These are phyloP conservation scores for Euura lappo DNA, from an alignment of 1,140 invertebrate genomes.

Conservation along the genomic window DNA sequence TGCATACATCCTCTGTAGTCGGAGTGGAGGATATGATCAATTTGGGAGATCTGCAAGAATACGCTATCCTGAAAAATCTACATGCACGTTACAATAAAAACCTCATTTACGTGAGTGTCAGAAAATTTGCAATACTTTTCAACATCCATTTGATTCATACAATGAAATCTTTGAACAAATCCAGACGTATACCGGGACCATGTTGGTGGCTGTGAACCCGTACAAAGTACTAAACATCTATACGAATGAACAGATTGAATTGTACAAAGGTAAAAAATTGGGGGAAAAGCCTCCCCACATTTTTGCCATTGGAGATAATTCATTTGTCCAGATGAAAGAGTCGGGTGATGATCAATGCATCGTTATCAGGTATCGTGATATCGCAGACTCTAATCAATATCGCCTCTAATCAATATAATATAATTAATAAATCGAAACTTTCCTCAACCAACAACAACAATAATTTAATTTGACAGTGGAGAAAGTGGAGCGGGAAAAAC, in stretches of 20 bases:
- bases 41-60: constrained; percentile 90
- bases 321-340: constrained; percentile 80
- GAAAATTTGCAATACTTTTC: not conserved
- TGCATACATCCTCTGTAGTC: constrained; percentile 84
- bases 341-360: constrained; percentile 86
- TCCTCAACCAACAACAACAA: too few species aligned
- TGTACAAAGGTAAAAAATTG: constrained; percentile 82
- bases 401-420: not conserved
- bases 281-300: constrained; percentile 91
- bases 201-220: constrained; percentile 93
- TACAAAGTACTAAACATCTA: constrained; percentile 94
- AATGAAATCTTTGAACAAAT: constrained; percentile 10
- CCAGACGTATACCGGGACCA: constrained; percentile 92
- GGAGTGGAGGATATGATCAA: constrained; percentile 96
- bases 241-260: constrained; percentile 82
- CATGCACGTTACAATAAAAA: constrained; percentile 88
- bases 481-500: constrained; percentile 94
- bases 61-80: constrained; percentile 91
- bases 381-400: not conserved
- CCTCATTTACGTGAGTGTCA: constrained; percentile 85
- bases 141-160: not conserved
- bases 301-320: constrained; percentile 91
- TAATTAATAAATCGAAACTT: not conserved
- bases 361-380: constrained; percentile 77
- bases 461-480: constrained; percentile 68